Percentiles rank a stretch among this genome's conserved stretches.
Conservation (phyloP, 2,888 invertebrate species). For the Seira ritae region DNA sequence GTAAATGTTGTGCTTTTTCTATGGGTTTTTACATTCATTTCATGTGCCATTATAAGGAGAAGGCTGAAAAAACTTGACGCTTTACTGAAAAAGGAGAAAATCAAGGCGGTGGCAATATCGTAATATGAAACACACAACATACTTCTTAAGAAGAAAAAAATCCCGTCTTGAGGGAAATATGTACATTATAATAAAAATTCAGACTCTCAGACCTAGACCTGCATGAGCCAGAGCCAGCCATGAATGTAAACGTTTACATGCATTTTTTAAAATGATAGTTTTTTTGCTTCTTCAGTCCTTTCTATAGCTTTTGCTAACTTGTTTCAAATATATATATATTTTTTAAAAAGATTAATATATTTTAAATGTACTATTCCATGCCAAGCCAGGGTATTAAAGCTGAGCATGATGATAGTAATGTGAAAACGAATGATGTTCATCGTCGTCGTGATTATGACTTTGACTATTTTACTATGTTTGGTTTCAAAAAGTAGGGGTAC, state of each 20-base stretch:
- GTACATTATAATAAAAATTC: no score
- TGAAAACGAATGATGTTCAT: slow-evolving; percentile 20
- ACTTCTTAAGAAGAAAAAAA: no score
- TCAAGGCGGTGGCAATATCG: slow-evolving; percentile 59
- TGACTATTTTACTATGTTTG: slow-evolving; percentile 40
- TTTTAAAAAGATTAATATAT: no score
- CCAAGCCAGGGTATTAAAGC: no score
- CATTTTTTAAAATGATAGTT: no score
- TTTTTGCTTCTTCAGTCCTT: slow-evolving; percentile 25
- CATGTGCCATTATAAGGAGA: no score
- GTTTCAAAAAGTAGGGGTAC: slow-evolving; percentile 27
- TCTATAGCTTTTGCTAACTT: slow-evolving; percentile 28
- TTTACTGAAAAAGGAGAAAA: slow-evolving; percentile 52
- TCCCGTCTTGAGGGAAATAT: no score
- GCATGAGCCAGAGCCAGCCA: background rate
- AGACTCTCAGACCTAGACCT: background rate
- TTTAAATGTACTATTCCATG: no score
- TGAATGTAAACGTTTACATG: background rate
- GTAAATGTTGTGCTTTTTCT: no score
- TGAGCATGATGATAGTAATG: background rate
- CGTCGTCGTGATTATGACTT: no score
- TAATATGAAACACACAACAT: background rate
- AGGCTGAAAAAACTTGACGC: no score
- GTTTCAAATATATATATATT: background rate
- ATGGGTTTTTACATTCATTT: no score